Percentiles rank a stretch among this genome's conserved stretches.
Evolutionary conservation across 2,113 vertebrate species (phyloP).

Genomic region (Pipra filicauda): DNA sequence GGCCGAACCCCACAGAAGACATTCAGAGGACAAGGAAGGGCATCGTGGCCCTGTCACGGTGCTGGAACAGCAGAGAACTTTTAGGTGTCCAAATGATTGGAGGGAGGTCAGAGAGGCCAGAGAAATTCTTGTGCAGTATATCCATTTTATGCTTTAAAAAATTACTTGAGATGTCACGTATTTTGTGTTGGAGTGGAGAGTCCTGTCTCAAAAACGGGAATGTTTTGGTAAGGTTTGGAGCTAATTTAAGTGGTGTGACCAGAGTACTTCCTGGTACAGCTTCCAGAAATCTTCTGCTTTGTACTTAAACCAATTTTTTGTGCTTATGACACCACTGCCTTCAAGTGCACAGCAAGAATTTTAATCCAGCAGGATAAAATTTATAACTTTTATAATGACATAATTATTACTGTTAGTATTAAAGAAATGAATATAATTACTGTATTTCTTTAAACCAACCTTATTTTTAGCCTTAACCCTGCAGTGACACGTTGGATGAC

Average conservation of each 20-base stretch:
- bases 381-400: background rate
- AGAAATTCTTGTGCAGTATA: background rate
- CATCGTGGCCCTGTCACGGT: accelerated
- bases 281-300: background rate
- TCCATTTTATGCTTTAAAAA: background rate
- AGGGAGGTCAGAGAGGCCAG: background rate
- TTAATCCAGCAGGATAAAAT: background rate
- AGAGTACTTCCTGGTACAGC: background rate
- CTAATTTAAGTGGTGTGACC: background rate
- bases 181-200: accelerated
- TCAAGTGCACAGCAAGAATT: background rate
- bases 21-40: background rate
- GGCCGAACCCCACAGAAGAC: background rate
- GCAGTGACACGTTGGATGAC: background rate
- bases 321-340: background rate
- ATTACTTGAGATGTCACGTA: background rate
- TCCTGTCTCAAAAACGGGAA: background rate
- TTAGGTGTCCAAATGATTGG: background rate
- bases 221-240: background rate
- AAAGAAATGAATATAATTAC: background rate
- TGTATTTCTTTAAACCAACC: background rate
- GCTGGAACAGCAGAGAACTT: background rate
- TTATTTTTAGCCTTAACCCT: conserved; percentile 12
- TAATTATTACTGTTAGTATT: background rate
- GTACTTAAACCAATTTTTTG: background rate